Percentiles rank a stretch among this genome's conserved stretches.
Conservation (phyloP, 2,888 invertebrate species). For the Papilio elwesi region DNA sequence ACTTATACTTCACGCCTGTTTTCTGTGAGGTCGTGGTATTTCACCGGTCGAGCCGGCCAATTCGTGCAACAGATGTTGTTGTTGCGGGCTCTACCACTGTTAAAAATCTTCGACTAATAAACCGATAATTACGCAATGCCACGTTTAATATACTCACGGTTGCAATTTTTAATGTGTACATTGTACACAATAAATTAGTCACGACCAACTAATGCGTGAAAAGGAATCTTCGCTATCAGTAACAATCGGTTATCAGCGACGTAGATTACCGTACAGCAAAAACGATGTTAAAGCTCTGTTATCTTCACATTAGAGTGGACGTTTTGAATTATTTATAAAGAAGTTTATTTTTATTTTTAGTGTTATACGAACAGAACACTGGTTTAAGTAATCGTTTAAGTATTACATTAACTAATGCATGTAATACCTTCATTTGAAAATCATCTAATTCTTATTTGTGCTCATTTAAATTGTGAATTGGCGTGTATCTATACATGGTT, state of each 20-base stretch:
- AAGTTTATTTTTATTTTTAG: background rate
- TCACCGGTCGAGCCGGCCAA: no score
- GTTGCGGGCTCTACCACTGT: no score
- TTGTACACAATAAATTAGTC: background rate
- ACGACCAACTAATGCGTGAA: conserved; percentile 19
- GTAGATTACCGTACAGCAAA: conserved; percentile 33
- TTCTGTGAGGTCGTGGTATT: no score
- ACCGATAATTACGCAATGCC: no score
- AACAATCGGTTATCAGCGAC: conserved; percentile 35
- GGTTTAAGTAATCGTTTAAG: background rate
- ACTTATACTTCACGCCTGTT: no score
- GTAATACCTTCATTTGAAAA: background rate
- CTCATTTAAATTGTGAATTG: no score
- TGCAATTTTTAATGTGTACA: no score
- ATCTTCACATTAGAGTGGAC: conserved; percentile 6
- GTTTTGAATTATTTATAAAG: conserved; percentile 3
- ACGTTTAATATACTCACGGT: no score
- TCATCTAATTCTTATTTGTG: background rate
- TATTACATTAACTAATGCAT: no score
- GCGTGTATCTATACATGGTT: no score
- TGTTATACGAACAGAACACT: background rate
- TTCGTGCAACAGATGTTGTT: no score
- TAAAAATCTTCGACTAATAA: no score
- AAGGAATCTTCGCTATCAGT: conserved; percentile 25
- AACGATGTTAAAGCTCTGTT: conserved; percentile 25